These are phyloP conservation scores for Osmerus eperlanus DNA, from an alignment of 2,113 vertebrate genomes.

Conservation along the genomic window DNA sequence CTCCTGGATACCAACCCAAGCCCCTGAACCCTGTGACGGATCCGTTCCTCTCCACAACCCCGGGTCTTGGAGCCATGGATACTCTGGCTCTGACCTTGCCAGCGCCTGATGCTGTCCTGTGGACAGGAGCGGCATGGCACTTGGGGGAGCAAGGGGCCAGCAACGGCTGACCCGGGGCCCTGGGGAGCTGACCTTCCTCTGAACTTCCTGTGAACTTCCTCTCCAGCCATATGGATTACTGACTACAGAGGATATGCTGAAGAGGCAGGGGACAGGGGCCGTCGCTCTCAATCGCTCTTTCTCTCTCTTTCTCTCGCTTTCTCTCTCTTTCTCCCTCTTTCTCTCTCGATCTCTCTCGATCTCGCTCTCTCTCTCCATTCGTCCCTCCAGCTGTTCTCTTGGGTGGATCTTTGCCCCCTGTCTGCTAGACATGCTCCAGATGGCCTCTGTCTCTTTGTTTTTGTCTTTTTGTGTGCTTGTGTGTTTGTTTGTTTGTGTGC, in stretches of 20 bases:
- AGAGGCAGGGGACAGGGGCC: background rate
- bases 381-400: background rate
- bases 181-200: conserved; percentile 22
- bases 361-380: conserved; percentile 1
- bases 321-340: background rate
- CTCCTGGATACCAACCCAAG: no score
- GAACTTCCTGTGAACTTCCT: conserved; percentile 11
- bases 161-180: background rate
- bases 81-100: no score
- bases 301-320: background rate
- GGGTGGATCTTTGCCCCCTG: no score
- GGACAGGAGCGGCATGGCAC: background rate
- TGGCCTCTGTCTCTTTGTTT: background rate
- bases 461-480: background rate
- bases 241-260: background rate
- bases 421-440: background rate
- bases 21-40: no score
- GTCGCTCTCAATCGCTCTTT: background rate
- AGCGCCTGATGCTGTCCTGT: background rate
- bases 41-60: no score
- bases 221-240: background rate
- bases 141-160: no score
- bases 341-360: background rate
- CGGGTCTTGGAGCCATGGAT: no score
- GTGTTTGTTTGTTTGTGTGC: background rate